Percentiles rank a stretch among this genome's conserved stretches.
Conservation (phyloP, 2,113 vertebrate genomes). For the Micronycteris hirsuta region DNA sequence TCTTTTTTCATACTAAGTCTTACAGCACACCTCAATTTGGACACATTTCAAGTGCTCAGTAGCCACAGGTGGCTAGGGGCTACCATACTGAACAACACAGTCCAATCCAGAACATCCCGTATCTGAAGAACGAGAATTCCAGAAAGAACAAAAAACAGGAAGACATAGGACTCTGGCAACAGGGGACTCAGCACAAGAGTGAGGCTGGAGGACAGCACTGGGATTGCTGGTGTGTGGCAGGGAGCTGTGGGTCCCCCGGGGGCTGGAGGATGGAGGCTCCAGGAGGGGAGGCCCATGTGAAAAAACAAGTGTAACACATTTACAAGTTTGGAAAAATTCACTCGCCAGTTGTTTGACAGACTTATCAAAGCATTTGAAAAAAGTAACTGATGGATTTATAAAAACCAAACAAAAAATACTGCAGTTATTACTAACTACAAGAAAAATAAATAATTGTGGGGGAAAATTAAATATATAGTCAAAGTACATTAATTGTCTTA, state of each 20-base stretch:
- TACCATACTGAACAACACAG: too few species aligned
- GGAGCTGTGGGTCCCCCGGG: not conserved
- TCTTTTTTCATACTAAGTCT: too few species aligned
- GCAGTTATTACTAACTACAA: not conserved
- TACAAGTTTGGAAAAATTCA: not conserved
- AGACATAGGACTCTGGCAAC: not conserved
- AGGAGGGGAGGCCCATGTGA: not conserved
- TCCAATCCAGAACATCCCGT: not conserved
- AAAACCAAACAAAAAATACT: not conserved
- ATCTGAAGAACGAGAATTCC: not conserved
- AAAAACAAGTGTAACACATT: not conserved
- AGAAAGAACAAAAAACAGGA: not conserved
- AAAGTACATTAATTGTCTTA: not conserved
- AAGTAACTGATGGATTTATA: not conserved
- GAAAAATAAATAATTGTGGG: not conserved
- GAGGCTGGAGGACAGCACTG: not conserved
- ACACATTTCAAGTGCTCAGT: too few species aligned
- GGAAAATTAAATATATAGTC: not conserved
- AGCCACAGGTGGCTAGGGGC: too few species aligned
- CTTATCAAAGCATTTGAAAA: not conserved
- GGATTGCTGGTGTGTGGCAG: not conserved
- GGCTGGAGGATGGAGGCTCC: not conserved
- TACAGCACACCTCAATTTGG: too few species aligned
- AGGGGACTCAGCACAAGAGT: not conserved
- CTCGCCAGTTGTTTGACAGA: not conserved